Conservation (phyloP, 2,113 vertebrate genomes). For the Ctenodactylus gundi region DNA sequence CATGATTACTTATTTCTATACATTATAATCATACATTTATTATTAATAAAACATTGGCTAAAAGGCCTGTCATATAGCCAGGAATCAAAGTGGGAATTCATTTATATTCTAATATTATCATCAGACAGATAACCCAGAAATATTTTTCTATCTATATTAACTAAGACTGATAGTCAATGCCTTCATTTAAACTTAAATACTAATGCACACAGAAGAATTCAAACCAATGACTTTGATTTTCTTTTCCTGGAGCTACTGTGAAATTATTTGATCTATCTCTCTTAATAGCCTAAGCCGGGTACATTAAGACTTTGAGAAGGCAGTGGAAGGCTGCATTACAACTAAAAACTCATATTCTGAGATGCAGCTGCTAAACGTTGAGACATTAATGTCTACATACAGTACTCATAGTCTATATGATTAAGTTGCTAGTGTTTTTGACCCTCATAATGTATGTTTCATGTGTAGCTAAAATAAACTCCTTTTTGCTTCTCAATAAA, state of each 20-base stretch:
- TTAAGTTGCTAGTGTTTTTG: neutral
- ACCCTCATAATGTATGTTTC: constrained; percentile 52
- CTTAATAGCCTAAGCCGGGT: neutral
- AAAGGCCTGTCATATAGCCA: neutral
- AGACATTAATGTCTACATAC: constrained; percentile 6
- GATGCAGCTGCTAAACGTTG: neutral
- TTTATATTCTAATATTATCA: constrained; percentile 60
- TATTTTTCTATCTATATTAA: constrained; percentile 32
- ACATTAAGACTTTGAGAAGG: constrained; percentile 43
- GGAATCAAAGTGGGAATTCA: neutral
- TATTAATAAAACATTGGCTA: neutral
- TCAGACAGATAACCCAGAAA: neutral
- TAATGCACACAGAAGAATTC: constrained; percentile 21
- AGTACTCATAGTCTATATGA: constrained; percentile 43
- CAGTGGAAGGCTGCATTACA: constrained; percentile 3
- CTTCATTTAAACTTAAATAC: constrained; percentile 40
- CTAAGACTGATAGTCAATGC: neutral
- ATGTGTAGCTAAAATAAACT: constrained; percentile 40
- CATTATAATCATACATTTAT: constrained; percentile 15
- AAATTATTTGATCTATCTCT: constrained; percentile 55
- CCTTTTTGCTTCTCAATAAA: constrained; percentile 61
- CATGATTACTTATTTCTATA: neutral
- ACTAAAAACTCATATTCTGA: constrained; percentile 31
- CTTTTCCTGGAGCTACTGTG: constrained; percentile 4
- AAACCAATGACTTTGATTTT: constrained; percentile 35